Evolutionary conservation across 2,888 invertebrate genomes (phyloP).

Genomic region (Neuroscelio doddi): DNA sequence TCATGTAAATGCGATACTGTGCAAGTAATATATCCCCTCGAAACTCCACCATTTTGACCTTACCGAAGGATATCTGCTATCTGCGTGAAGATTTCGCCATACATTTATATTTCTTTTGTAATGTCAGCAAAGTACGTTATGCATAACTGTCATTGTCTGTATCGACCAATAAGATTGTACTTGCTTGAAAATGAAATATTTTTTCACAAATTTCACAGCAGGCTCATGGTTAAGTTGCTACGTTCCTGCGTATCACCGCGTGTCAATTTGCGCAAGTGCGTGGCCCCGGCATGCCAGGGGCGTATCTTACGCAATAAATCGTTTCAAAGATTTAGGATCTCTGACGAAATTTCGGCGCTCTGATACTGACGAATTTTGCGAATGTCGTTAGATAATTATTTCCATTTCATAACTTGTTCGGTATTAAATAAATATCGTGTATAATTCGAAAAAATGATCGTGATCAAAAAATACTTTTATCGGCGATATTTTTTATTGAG

Average conservation of each 20-base stretch:
- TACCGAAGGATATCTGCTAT: constrained; percentile 68
- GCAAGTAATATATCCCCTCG: constrained; percentile 14
- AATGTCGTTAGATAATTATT: neutral
- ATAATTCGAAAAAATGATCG: too few species aligned
- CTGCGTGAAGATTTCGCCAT: constrained; percentile 23
- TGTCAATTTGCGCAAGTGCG: constrained; percentile 24
- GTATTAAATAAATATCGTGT: too few species aligned
- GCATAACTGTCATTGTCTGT: too few species aligned
- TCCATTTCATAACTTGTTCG: too few species aligned
- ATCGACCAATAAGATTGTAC: too few species aligned
- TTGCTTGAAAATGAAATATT: too few species aligned
- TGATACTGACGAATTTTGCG: neutral
- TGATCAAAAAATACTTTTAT: too few species aligned
- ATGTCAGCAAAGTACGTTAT: too few species aligned
- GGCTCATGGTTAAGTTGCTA: too few species aligned
- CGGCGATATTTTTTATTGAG: too few species aligned
- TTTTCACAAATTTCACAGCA: too few species aligned
- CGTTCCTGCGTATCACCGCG: constrained; percentile 18
- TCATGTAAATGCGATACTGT: constrained; percentile 20
- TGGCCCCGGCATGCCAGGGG: constrained; percentile 14
- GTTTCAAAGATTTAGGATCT: constrained; percentile 21
- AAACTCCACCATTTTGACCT: constrained; percentile 68
- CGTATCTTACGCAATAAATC: constrained; percentile 22
- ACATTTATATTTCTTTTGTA: neutral
- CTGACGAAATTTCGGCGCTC: constrained; percentile 9